phyloP scores from a whole-genome alignment of 1,140 invertebrate genomes.

The Oscheius sp. region DNA sequence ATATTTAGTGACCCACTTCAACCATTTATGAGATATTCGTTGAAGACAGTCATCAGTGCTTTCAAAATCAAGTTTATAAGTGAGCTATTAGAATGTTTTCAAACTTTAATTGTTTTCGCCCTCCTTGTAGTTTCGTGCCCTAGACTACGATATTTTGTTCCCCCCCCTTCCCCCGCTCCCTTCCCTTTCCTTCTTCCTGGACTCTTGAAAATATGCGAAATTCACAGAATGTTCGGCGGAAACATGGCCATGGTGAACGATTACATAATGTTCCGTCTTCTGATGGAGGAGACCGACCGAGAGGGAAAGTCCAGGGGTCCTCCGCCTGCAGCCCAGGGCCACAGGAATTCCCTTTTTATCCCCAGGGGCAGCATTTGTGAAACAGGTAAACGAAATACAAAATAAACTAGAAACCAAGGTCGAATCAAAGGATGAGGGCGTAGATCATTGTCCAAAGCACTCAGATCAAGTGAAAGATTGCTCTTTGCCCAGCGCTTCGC shows the following conservation, averaged over 20 bases:
- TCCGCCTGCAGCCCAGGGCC: background rate
- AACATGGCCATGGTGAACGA: slow-evolving; percentile 41
- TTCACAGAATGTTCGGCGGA: slow-evolving; percentile 13
- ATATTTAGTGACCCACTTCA: too few relatives aligned
- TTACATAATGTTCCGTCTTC: slow-evolving; percentile 44
- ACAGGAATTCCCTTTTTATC: background rate
- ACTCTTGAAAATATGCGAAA: background rate
- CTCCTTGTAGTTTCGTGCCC: background rate
- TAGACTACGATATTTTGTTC: background rate
- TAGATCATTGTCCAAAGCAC: too few relatives aligned
- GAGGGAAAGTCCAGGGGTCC: slow-evolving; percentile 15
- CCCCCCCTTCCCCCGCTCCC: background rate
- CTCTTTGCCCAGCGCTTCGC: too few relatives aligned
- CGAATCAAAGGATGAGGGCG: too few relatives aligned
- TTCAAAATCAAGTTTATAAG: too few relatives aligned
- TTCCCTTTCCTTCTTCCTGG: background rate
- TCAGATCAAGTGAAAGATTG: too few relatives aligned
- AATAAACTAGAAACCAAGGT: too few relatives aligned
- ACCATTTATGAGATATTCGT: too few relatives aligned
- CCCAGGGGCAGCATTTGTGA: background rate
- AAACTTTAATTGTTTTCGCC: too few relatives aligned
- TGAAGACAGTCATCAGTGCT: too few relatives aligned
- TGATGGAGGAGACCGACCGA: slow-evolving; percentile 36
- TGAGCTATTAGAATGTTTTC: too few relatives aligned
- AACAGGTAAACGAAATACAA: background rate